phyloP scores from a whole-genome alignment of 2,113 vertebrate genomes.

The Pseudorectes ferrugineus region DNA sequence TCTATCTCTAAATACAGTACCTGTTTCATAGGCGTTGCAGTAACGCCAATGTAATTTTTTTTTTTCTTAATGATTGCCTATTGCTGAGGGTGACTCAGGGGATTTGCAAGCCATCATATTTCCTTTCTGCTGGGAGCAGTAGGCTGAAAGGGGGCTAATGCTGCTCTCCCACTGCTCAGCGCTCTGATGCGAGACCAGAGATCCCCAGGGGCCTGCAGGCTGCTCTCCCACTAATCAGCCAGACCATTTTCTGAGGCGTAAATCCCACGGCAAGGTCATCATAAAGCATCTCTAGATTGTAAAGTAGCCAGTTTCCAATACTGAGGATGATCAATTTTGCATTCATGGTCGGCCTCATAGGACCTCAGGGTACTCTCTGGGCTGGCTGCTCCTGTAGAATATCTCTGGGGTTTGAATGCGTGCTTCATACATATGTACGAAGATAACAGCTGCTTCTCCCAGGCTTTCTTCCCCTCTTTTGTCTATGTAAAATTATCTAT shows the following conservation, averaged over 20 bases:
- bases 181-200: background rate
- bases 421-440: background rate
- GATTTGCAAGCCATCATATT: background rate
- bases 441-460: background rate
- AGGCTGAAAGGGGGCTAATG: background rate
- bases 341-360: background rate
- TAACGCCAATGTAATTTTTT: background rate
- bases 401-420: background rate
- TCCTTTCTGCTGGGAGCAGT: background rate
- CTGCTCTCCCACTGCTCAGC: background rate
- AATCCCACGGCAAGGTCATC: background rate
- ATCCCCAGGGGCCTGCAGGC: background rate
- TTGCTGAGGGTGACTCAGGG: background rate
- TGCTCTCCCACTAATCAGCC: background rate
- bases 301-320: background rate
- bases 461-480: slow-evolving; percentile 13
- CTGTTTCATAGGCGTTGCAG: background rate
- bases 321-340: background rate
- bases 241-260: background rate
- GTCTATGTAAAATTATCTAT: background rate
- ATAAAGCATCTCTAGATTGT: background rate
- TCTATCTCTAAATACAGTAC: background rate
- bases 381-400: background rate
- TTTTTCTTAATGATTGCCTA: background rate
- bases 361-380: background rate